Percentiles rank a stretch among this genome's conserved stretches.
These are phyloP conservation scores for Ptilonorhynchus violaceus DNA, from an alignment of 2,113 vertebrate genomes.

Conservation along the genomic window DNA sequence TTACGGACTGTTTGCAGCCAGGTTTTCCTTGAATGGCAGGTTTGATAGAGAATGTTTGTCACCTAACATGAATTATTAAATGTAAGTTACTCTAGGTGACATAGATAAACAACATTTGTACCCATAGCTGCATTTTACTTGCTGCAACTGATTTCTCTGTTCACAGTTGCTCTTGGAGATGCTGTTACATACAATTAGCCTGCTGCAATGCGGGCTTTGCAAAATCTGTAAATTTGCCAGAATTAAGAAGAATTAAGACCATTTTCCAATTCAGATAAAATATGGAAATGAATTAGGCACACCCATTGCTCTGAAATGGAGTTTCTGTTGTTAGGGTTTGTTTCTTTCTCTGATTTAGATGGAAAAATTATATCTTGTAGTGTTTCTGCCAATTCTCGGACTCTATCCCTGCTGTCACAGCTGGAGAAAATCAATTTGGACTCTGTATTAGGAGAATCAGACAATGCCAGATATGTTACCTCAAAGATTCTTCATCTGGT, in stretches of 20 bases:
- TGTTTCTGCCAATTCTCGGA: conserved; percentile 84
- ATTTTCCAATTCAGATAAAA: background rate
- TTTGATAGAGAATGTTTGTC: background rate
- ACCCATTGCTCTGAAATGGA: background rate
- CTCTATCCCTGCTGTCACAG: conserved; percentile 85
- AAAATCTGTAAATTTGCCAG: background rate
- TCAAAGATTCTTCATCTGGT: conserved; percentile 93
- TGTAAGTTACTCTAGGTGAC: background rate
- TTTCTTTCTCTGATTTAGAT: background rate
- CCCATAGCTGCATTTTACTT: background rate
- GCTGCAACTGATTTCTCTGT: background rate
- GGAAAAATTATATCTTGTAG: conserved; percentile 45
- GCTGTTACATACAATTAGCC: background rate
- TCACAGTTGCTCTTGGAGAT: background rate
- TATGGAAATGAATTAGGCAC: background rate
- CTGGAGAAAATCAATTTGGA: conserved; percentile 89
- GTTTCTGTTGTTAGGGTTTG: background rate
- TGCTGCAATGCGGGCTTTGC: background rate
- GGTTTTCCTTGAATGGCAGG: background rate
- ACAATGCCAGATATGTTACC: conserved; percentile 85
- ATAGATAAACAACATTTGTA: background rate
- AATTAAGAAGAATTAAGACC: background rate
- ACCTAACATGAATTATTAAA: background rate
- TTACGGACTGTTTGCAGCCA: background rate
- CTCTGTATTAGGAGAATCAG: conserved; percentile 72